A percentile compares a stretch with the other conserved stretches of the same genome.
These are phyloP conservation scores for Serrognathus titanus DNA, from an alignment of 2,888 invertebrate genomes.

Conservation along the genomic window DNA sequence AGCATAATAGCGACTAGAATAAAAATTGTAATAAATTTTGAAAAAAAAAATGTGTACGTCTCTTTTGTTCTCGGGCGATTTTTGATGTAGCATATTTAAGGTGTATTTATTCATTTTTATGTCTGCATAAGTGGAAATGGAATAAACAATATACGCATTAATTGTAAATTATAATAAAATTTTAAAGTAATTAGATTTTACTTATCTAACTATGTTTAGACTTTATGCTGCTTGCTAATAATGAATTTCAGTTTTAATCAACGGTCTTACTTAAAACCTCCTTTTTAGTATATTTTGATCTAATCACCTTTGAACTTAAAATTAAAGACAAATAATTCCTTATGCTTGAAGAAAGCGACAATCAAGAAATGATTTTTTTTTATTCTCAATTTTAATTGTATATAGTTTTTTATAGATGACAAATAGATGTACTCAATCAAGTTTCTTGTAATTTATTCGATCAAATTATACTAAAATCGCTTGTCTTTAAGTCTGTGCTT, in stretches of 20 bases:
- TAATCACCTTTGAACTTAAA: neutral
- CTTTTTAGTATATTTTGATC: neutral
- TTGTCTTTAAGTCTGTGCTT: neutral
- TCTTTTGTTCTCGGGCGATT: conserved; percentile 8
- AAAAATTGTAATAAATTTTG: neutral
- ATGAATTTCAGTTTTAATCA: neutral
- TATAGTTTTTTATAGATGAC: neutral
- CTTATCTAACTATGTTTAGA: neutral
- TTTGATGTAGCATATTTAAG: conserved; percentile 11
- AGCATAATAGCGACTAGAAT: conserved; percentile 1
- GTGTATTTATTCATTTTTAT: conserved; percentile 20
- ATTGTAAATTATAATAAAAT: conserved; percentile 12
- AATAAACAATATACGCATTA: conserved; percentile 10
- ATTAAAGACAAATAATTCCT: neutral
- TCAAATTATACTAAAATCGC: neutral
- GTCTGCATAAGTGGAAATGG: conserved; percentile 8
- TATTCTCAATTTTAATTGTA: neutral
- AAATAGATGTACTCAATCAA: neutral
- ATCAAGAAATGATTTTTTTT: neutral
- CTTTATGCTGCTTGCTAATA: neutral
- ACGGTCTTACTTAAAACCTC: neutral
- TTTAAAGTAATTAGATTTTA: conserved; percentile 3
- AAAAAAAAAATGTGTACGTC: neutral
- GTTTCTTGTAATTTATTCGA: neutral
- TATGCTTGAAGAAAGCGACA: neutral